Evolutionary conservation across 1,140 invertebrate genomes (phyloP).

Genomic region (Lasaia peninsularis): DNA sequence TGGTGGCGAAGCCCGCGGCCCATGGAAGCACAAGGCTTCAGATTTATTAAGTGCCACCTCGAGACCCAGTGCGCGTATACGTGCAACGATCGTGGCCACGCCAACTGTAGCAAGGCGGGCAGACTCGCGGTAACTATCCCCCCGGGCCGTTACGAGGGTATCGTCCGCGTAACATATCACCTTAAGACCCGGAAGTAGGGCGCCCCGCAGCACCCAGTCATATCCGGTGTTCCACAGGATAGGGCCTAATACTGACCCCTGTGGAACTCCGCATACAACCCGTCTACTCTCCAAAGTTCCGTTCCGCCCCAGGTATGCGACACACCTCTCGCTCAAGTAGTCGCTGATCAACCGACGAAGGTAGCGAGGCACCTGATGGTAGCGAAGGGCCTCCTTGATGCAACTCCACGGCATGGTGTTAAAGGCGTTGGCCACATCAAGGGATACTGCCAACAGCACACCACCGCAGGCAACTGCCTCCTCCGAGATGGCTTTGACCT

Average conservation of each 20-base stretch:
- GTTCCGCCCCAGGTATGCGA: background rate
- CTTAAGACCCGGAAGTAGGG: background rate
- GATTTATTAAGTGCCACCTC: background rate
- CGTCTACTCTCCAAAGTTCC: background rate
- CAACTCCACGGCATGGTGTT: conserved; percentile 21
- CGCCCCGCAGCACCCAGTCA: conserved; percentile 10
- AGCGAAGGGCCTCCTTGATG: conserved; percentile 5
- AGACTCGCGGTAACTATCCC: conserved; percentile 1
- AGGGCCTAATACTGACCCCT: conserved; percentile 12
- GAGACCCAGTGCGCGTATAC: background rate
- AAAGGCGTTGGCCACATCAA: conserved; percentile 25
- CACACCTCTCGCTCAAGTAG: conserved; percentile 10
- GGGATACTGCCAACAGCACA: conserved; percentile 24
- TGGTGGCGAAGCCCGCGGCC: background rate
- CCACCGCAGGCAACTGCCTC: conserved; percentile 11
- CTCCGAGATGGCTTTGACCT: background rate
- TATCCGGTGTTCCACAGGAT: conserved; percentile 22
- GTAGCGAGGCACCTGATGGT: conserved; percentile 15
- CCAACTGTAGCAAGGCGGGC: conserved; percentile 1
- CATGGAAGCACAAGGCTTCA: background rate
- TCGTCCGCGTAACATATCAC: conserved; percentile 20
- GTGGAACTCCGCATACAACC: conserved; percentile 17
- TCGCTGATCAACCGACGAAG: conserved; percentile 1
- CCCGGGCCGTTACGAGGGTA: conserved; percentile 17
- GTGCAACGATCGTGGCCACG: background rate